Evolutionary conservation across 2,888 invertebrate species (phyloP).

Genomic region (Spisula solida): DNA sequence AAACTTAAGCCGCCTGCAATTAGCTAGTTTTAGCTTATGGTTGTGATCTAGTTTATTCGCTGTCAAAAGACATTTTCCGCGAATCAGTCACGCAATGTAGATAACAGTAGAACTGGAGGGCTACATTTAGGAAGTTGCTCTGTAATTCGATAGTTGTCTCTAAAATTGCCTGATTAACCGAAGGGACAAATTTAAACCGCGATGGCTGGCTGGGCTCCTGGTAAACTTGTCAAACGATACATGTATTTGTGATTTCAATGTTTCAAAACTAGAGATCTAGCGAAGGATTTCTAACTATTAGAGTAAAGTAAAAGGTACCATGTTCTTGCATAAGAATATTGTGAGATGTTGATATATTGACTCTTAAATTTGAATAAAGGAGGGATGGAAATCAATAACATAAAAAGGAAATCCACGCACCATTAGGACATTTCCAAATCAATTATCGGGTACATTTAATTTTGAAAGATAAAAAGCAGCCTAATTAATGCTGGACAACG

Average conservation of each 20-base stretch:
- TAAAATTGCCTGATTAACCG: conserved; percentile 12
- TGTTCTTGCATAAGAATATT: no score
- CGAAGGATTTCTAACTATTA: neutral
- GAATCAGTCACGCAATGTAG: conserved; percentile 41
- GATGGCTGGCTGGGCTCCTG: neutral
- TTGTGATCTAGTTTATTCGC: conserved; percentile 31
- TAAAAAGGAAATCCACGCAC: no score
- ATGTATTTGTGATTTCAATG: conserved; percentile 7
- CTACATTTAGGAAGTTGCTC: conserved; percentile 16
- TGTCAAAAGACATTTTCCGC: conserved; percentile 33
- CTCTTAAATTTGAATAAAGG: no score
- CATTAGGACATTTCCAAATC: no score
- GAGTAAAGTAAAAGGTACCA: neutral
- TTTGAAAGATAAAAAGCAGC: no score
- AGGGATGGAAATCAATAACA: no score
- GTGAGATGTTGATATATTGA: no score
- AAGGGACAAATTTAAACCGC: conserved; percentile 24
- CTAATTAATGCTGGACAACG: no score
- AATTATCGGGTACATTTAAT: no score
- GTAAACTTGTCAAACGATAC: conserved; percentile 5
- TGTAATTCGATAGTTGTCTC: conserved; percentile 26
- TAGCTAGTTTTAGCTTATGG: conserved; percentile 29
- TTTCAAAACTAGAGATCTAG: neutral
- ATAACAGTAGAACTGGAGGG: conserved; percentile 16
- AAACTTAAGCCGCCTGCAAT: conserved; percentile 17